phyloP scores from a whole-genome alignment of 2,888 invertebrate species.

The Heliconius aoede region DNA sequence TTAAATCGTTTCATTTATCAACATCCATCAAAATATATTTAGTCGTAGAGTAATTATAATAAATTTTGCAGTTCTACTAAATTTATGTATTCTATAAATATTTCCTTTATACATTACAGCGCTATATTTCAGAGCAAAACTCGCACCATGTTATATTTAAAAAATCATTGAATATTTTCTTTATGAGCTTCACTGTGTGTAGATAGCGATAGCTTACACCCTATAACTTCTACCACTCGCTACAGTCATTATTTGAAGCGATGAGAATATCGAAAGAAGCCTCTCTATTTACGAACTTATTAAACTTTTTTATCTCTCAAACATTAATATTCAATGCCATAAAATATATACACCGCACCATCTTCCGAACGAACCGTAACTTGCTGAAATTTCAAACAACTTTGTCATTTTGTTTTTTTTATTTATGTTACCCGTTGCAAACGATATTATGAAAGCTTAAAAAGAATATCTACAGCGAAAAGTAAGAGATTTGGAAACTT shows the following conservation, averaged over 20 bases:
- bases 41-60: no score
- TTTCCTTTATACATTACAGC: no score
- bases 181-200: no score
- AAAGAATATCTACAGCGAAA: not conserved
- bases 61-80: no score
- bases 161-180: no score
- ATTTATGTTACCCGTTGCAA: constrained; percentile 8
- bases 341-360: constrained; percentile 31
- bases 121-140: no score
- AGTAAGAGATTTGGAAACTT: not conserved
- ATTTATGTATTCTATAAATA: no score
- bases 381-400: constrained; percentile 22
- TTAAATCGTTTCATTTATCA: no score
- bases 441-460: not conserved
- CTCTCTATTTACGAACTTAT: constrained; percentile 40
- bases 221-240: not conserved
- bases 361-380: constrained; percentile 26
- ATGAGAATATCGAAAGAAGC: constrained; percentile 40
- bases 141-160: no score
- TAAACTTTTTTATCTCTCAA: constrained; percentile 40
- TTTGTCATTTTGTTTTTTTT: constrained; percentile 26
- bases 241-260: constrained; percentile 25
- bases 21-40: no score
- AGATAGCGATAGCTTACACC: not conserved
- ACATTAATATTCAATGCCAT: constrained; percentile 41